These are phyloP conservation scores for Limenitis camilla DNA, from an alignment of 2,888 invertebrate genomes.

Conservation along the genomic window DNA sequence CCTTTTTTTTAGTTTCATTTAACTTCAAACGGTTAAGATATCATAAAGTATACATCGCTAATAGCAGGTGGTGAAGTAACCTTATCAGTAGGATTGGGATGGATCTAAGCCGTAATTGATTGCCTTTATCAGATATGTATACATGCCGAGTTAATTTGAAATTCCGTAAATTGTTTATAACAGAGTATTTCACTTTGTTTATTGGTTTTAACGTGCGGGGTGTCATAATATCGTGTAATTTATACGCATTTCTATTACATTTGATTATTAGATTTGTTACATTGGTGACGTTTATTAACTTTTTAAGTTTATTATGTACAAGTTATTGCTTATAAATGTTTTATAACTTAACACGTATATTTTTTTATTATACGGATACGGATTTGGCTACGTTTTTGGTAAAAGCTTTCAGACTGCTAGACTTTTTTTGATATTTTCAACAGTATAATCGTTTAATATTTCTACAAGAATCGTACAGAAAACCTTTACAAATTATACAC, in stretches of 20 bases:
- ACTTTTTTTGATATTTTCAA: no score
- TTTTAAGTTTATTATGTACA: no score
- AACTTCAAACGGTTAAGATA: not conserved
- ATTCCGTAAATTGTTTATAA: conserved; percentile 15
- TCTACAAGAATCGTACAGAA: no score
- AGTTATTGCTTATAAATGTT: no score
- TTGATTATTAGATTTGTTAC: not conserved
- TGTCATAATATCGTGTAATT: not conserved
- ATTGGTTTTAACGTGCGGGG: not conserved
- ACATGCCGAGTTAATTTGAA: conserved; percentile 13
- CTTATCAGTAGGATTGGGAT: not conserved
- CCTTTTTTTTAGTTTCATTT: no score
- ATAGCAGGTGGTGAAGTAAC: not conserved
- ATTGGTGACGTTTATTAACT: not conserved
- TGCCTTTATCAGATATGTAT: conserved; percentile 9
- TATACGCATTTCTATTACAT: not conserved
- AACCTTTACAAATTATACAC: no score
- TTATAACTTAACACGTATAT: no score
- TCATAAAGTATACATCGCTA: not conserved
- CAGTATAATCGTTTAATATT: no score
- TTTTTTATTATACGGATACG: no score
- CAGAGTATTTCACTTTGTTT: conserved; percentile 13
- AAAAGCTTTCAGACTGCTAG: no score
- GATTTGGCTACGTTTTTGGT: no score
- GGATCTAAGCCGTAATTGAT: conserved; percentile 7